Evolutionary conservation across 2,113 vertebrate species (phyloP), one percentile per base, ranked within the genome.

Genomic region (Phoenicopterus ruber): DNA sequence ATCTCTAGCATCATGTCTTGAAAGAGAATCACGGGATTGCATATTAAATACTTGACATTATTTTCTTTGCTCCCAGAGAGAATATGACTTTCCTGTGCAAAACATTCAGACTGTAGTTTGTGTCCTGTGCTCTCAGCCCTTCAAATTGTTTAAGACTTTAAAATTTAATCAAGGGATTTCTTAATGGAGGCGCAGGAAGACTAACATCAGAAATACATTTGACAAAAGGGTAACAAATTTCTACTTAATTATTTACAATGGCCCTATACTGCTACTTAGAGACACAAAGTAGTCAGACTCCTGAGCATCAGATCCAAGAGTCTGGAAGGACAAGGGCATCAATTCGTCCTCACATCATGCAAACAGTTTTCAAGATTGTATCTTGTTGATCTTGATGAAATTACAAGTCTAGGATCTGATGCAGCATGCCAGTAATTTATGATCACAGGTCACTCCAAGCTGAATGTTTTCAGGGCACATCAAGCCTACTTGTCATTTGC

Each of bases 121-220:
- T 95, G 97, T 98, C 97, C 96, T 97, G 93, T 96, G 95, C 98
- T 98, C 95, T 98, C 97, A 98, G 98, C 96, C 97, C 94, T 98
- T 98, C 97, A 98, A 98, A 98, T 98, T 98, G 98, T 98, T 98
- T 98, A 98, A 98, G 98, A 98, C 98, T 98, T 99, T 99, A 99
- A 98, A 98, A 98, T 98, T 98, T 99, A 99, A 98, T 99, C 98
- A 98, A 98, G 98, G 93, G 97, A 98, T 98, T 98, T 98, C 98
- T 98, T 99, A 98, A 99, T 99, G 98, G 98, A 98, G 95, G 97
- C 25, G 19, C 90, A 97, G 98, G 97, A 98, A 98, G 97, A 98
- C 96, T 93, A 98, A 98, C 98, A 98, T 98, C 98, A 98, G 97
- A 98, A 98, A 98, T 98, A 98, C 97, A 98, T 98, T 98, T 98